Percentiles rank a stretch among this genome's conserved stretches.
phyloP scores from a whole-genome alignment of 2,113 vertebrate genomes.

The Corapipo altera region DNA sequence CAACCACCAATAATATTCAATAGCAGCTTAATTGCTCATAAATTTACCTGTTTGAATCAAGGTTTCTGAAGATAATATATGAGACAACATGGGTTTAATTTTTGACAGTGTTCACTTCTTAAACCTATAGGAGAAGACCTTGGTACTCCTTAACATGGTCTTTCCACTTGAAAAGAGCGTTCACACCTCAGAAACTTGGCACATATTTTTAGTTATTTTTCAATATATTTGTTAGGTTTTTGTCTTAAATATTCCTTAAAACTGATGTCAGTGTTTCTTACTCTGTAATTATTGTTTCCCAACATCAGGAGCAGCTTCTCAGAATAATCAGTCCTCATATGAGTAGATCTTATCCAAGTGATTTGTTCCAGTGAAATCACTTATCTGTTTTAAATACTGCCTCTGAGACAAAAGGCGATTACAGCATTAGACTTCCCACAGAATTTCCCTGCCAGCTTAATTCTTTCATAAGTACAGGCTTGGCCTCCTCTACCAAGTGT shows the following conservation, averaged over 20 bases:
- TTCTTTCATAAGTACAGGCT: not conserved
- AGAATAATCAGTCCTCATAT: not conserved
- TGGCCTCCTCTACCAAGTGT: not conserved
- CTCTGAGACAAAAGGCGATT: not conserved
- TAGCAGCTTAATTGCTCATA: not conserved
- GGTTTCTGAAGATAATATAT: not conserved
- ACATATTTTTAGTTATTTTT: not conserved
- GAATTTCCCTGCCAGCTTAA: not conserved
- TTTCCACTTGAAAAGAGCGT: not conserved
- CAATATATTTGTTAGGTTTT: not conserved
- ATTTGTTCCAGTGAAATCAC: not conserved
- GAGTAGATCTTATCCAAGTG: not conserved
- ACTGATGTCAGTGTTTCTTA: not conserved
- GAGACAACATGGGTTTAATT: not conserved
- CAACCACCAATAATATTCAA: not conserved
- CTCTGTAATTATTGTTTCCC: conserved; percentile 20
- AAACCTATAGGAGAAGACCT: not conserved
- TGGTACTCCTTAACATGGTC: not conserved
- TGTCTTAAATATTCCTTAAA: not conserved
- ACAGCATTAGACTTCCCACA: not conserved
- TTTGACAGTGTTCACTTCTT: not conserved
- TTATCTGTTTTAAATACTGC: not conserved
- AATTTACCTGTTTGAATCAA: not conserved
- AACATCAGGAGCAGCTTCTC: not conserved
- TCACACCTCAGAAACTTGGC: not conserved